Evolutionary conservation across 2,797 vertebrate genomes (phyloP).

Genomic region (Cynopterus sphinx): DNA sequence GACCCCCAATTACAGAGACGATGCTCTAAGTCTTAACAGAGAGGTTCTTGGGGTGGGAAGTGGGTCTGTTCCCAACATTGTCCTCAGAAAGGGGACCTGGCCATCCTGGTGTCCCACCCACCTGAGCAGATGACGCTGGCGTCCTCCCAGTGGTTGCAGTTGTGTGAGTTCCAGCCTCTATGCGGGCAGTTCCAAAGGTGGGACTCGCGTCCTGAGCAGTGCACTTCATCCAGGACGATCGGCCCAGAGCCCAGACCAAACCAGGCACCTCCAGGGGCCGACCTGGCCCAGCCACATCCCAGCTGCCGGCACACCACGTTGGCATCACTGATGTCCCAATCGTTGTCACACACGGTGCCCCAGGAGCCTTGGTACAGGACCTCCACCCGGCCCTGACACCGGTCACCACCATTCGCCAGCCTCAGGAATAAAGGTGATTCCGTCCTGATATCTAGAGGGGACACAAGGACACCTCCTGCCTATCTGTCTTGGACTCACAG

Average conservation of each 20-base stretch:
- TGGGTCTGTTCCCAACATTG: no score
- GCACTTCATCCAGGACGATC: background rate
- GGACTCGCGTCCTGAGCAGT: accelerated
- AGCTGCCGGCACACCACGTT: constrained; percentile 21
- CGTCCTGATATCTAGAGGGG: no score
- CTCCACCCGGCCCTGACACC: background rate
- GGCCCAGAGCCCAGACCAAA: background rate
- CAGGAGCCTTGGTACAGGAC: background rate
- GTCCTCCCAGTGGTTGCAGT: background rate
- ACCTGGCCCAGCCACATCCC: background rate
- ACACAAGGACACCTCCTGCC: no score
- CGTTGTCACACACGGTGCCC: background rate
- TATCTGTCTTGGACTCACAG: no score
- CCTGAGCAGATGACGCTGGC: constrained; percentile 52
- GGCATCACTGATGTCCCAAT: background rate
- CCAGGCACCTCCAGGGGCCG: accelerated
- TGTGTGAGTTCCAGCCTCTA: background rate
- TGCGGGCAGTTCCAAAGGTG: background rate
- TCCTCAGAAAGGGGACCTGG: no score
- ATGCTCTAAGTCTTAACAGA: no score
- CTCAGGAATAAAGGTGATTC: background rate
- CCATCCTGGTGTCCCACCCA: background rate
- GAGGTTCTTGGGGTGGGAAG: no score
- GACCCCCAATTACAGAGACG: no score
- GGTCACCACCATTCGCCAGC: background rate